These are phyloP conservation scores for Maccullochella peelii DNA, from an alignment of 2,113 vertebrate genomes.

Conservation along the genomic window DNA sequence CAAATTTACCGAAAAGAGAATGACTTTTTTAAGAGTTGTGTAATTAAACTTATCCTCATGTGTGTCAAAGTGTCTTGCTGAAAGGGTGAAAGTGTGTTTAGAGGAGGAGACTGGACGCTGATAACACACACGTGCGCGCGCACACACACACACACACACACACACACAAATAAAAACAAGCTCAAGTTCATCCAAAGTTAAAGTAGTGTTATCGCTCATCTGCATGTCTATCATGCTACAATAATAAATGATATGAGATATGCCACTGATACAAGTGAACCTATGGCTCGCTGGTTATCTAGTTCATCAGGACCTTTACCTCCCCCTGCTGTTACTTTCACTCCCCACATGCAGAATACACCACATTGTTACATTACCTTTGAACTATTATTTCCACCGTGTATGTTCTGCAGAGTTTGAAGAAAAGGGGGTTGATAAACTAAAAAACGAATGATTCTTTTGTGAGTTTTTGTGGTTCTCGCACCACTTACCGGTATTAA, in stretches of 20 bases:
- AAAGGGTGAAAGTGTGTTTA: neutral
- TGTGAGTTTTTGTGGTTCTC: neutral
- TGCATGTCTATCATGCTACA: neutral
- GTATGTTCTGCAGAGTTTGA: neutral
- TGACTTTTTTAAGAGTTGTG: neutral
- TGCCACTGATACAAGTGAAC: neutral
- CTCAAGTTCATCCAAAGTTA: neutral
- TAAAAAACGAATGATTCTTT: neutral
- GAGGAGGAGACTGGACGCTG: neutral
- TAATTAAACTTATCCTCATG: neutral
- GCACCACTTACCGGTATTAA: neutral
- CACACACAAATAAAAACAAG: neutral
- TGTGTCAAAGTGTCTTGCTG: neutral
- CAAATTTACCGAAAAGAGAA: neutral
- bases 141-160: neutral
- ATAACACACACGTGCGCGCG: neutral
- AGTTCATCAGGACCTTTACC: constrained; percentile 41
- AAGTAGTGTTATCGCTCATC: neutral
- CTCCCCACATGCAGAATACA: neutral
- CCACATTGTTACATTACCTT: neutral
- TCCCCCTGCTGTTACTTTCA: constrained; percentile 67
- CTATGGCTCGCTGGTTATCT: too few relatives aligned
- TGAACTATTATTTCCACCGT: neutral
- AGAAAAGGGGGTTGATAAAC: neutral
- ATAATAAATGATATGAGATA: neutral